A percentile compares a stretch with the other conserved stretches of the same genome.
phyloP scores from a whole-genome alignment of 2,888 invertebrate species.

The Neoscelio sp. region DNA sequence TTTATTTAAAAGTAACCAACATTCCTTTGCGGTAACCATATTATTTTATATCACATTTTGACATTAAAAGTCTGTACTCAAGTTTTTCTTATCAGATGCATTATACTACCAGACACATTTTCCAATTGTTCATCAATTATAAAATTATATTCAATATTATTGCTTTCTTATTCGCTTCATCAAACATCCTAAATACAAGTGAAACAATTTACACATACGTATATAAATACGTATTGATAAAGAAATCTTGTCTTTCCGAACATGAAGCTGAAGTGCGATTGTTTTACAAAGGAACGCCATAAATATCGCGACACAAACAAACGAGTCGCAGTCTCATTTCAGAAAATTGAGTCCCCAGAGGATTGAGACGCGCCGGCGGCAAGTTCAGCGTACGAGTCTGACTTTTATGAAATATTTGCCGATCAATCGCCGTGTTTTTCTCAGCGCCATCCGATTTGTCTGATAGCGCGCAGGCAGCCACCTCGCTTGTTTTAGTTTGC shows the following conservation, averaged over 20 bases:
- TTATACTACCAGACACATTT: too few species aligned
- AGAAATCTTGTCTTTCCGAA: background rate
- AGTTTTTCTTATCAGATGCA: too few species aligned
- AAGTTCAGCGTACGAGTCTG: background rate
- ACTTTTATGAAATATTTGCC: constrained; percentile 51
- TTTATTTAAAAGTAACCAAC: too few species aligned
- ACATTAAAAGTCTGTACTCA: too few species aligned
- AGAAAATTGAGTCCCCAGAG: constrained; percentile 57
- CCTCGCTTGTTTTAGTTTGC: constrained; percentile 18
- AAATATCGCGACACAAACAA: constrained; percentile 48
- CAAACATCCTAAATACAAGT: too few species aligned
- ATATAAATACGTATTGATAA: too few species aligned
- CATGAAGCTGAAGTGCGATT: constrained; percentile 17
- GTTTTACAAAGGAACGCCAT: constrained; percentile 20
- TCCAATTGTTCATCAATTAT: too few species aligned
- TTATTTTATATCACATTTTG: too few species aligned
- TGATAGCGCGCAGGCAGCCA: constrained; percentile 20
- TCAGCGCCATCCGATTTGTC: constrained; percentile 22
- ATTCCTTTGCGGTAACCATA: too few species aligned
- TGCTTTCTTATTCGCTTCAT: too few species aligned
- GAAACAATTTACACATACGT: too few species aligned
- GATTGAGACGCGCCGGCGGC: constrained; percentile 21
- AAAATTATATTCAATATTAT: too few species aligned
- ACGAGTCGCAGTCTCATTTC: constrained; percentile 34
- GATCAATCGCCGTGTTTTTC: constrained; percentile 61